Percentiles rank a stretch among this genome's conserved stretches.
phyloP scores from a whole-genome alignment of 2,888 invertebrate species.

The Syrphus vitripennis region DNA sequence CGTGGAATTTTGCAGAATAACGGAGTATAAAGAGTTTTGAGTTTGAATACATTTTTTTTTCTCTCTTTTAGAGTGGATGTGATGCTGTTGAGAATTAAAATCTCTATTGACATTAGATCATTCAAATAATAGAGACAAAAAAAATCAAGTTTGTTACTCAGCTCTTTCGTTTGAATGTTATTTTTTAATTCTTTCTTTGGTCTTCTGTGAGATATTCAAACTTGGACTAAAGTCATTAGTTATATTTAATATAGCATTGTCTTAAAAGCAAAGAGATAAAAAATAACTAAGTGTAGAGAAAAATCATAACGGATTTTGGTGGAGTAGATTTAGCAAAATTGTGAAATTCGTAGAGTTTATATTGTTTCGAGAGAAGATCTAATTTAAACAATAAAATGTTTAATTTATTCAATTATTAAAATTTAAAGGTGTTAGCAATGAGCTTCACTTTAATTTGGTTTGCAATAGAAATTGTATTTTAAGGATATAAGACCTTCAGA shows the following conservation, averaged over 20 bases:
- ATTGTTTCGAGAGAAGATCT: no score
- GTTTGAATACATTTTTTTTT: not conserved
- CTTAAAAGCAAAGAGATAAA: not conserved
- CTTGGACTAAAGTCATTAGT: not conserved
- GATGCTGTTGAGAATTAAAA: not conserved
- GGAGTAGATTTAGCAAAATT: constrained; percentile 8
- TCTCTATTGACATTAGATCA: constrained; percentile 1
- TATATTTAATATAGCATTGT: not conserved
- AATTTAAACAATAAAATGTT: not conserved
- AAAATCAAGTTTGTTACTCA: not conserved
- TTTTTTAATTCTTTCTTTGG: not conserved
- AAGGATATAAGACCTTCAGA: no score
- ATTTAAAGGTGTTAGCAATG: no score
- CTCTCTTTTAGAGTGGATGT: not conserved
- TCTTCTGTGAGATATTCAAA: not conserved
- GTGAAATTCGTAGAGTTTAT: constrained; percentile 5
- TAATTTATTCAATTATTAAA: not conserved
- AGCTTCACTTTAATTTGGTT: no score
- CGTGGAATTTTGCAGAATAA: constrained; percentile 43
- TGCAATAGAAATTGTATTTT: no score
- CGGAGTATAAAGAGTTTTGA: constrained; percentile 30
- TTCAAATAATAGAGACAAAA: not conserved
- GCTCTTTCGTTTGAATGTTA: constrained; percentile 6
- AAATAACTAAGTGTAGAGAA: not conserved
- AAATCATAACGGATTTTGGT: not conserved